Conservation (phyloP, 2,113 vertebrate genomes). For the Turnix velox region DNA sequence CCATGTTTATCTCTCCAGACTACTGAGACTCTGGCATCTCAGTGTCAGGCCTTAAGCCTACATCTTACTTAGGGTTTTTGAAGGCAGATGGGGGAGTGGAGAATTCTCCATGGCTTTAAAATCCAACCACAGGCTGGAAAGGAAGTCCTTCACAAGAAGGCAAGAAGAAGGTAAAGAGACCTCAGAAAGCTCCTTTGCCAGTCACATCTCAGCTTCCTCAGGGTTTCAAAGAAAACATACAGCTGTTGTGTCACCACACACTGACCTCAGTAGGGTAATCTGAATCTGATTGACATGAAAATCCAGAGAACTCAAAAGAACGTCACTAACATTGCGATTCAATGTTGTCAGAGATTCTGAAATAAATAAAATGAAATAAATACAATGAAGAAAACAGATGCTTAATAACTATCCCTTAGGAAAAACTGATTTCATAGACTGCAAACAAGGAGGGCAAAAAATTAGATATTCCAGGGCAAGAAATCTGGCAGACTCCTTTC, state of each 20-base stretch:
- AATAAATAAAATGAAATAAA: neutral
- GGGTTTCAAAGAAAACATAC: neutral
- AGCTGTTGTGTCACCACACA: neutral
- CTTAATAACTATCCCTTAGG: neutral
- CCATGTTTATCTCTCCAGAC: neutral
- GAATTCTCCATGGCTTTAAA: neutral
- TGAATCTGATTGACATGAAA: neutral
- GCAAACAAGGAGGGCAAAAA: neutral
- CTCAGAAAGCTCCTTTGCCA: neutral
- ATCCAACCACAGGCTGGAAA: neutral
- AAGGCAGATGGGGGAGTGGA: neutral
- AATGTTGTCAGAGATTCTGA: neutral
- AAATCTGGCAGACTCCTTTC: neutral
- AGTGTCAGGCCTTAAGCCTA: neutral
- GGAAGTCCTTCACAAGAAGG: neutral
- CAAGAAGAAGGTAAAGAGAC: neutral
- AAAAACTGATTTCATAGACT: neutral
- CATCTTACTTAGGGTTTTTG: neutral
- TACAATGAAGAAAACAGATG: too few relatives aligned
- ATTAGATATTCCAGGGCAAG: neutral
- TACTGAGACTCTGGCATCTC: neutral
- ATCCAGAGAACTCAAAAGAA: neutral
- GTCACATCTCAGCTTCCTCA: neutral
- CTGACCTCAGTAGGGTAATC: neutral
- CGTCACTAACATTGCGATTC: neutral